A percentile compares a stretch with the other conserved stretches of the same genome.
These are phyloP conservation scores for Coboldia fuscipes DNA, from an alignment of 1,140 invertebrate genomes.

Conservation along the genomic window DNA sequence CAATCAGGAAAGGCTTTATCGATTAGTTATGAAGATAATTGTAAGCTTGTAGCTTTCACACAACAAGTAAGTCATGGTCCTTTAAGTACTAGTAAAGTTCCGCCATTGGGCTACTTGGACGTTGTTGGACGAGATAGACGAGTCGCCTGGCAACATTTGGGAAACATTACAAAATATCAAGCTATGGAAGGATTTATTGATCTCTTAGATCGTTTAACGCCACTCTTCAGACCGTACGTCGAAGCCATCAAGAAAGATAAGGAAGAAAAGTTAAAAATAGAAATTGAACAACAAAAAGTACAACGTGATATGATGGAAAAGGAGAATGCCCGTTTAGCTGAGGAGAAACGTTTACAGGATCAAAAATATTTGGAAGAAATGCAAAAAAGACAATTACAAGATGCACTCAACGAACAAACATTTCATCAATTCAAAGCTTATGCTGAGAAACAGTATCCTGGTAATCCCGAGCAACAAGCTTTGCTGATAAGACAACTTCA, in stretches of 20 bases:
- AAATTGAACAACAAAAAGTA: slow-evolving; percentile 16
- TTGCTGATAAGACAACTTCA: slow-evolving; percentile 80
- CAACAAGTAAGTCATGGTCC: slow-evolving; percentile 81
- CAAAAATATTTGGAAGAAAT: slow-evolving; percentile 38
- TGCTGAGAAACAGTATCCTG: slow-evolving; percentile 89
- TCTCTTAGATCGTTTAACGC: slow-evolving; percentile 63
- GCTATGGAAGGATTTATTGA: slow-evolving; percentile 86
- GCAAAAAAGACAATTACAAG: slow-evolving; percentile 65
- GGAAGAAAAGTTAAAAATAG: slow-evolving; percentile 39
- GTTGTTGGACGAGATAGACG: slow-evolving; percentile 84
- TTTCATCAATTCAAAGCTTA: slow-evolving; percentile 82
- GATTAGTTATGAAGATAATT: slow-evolving; percentile 80
- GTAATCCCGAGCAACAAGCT: slow-evolving; percentile 77
- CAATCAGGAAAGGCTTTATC: slow-evolving; percentile 92
- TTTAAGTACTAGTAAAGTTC: slow-evolving; percentile 48
- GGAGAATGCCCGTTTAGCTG: slow-evolving; percentile 26
- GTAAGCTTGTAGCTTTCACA: slow-evolving; percentile 75
- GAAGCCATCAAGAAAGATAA: slow-evolving; percentile 75
- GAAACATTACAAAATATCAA: slow-evolving; percentile 61
- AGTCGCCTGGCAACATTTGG: slow-evolving; percentile 80
- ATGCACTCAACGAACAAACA: slow-evolving; percentile 91
- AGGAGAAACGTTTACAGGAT: slow-evolving; percentile 29
- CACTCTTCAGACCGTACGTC: slow-evolving; percentile 74
- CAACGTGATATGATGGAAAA: slow-evolving; percentile 20
- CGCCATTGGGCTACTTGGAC: slow-evolving; percentile 80